Conservation (phyloP, 2,113 vertebrate species). For the Ifrita kowaldi region DNA sequence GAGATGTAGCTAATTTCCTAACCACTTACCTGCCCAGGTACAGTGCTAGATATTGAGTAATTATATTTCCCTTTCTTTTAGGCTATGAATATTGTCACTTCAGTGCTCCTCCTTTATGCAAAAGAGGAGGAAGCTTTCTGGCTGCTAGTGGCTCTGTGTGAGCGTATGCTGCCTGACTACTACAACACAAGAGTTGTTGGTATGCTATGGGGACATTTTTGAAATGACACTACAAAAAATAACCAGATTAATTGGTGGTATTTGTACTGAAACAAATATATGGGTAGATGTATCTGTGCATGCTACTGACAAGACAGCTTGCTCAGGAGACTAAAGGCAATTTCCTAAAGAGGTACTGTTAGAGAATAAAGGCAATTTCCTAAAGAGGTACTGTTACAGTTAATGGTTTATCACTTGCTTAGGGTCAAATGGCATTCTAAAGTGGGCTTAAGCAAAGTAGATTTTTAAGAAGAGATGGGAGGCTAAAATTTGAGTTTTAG, state of each 20-base stretch:
- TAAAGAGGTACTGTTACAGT: neutral
- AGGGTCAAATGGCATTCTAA: neutral
- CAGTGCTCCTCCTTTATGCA: constrained; percentile 92
- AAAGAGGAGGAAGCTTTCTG: constrained; percentile 99
- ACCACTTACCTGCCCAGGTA: neutral
- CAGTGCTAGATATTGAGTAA: neutral
- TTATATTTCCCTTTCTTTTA: constrained; percentile 33
- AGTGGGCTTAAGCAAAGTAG: neutral
- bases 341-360: neutral
- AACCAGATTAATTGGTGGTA: neutral
- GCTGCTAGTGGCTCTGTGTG: constrained; percentile 94
- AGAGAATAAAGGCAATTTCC: neutral
- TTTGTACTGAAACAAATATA: neutral
- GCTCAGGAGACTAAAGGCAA: neutral
- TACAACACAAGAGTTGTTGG: constrained; percentile 98
- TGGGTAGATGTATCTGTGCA: neutral
- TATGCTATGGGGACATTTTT: constrained; percentile 60
- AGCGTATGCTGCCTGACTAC: constrained; percentile 97
- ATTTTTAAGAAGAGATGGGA: neutral
- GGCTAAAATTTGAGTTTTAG: neutral
- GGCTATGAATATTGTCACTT: constrained; percentile 99
- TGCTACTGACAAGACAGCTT: neutral
- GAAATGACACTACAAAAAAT: neutral
- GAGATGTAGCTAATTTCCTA: neutral
- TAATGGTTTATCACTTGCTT: neutral